phyloP scores from a whole-genome alignment of 1,140 invertebrate species.

The Pantala flavescens region DNA sequence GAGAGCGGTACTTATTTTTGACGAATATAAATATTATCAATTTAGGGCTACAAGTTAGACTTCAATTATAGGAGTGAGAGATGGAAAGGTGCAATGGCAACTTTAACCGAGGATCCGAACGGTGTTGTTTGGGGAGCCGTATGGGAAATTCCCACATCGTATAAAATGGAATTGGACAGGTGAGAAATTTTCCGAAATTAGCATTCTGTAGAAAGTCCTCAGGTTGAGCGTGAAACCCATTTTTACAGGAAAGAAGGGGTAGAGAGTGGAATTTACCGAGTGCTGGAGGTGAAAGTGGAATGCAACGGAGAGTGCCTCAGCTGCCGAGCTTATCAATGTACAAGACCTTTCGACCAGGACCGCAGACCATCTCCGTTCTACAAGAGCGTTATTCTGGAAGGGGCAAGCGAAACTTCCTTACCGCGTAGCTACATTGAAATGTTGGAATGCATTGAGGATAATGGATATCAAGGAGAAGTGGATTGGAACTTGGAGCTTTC shows the following conservation, averaged over 20 bases:
- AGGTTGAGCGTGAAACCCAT: background rate
- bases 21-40: too few species aligned
- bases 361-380: background rate
- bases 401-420: background rate
- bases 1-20: too few species aligned
- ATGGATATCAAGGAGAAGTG: background rate
- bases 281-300: background rate
- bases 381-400: background rate
- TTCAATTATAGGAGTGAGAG: conserved; percentile 8
- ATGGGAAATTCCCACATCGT: background rate
- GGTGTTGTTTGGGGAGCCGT: conserved; percentile 1
- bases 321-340: background rate
- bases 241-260: conserved; percentile 12
- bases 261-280: conserved; percentile 5
- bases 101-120: conserved; percentile 2
- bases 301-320: background rate
- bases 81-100: conserved; percentile 10
- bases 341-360: background rate
- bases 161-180: background rate
- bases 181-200: too few species aligned
- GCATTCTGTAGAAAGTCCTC: too few species aligned
- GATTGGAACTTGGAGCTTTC: background rate
- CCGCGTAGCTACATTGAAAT: background rate
- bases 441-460: background rate
- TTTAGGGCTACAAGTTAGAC: background rate